A percentile compares a stretch with the other conserved stretches of the same genome.
These are phyloP conservation scores for Pachypsylla venusta DNA, from an alignment of 1,140 invertebrate genomes.

Conservation along the genomic window DNA sequence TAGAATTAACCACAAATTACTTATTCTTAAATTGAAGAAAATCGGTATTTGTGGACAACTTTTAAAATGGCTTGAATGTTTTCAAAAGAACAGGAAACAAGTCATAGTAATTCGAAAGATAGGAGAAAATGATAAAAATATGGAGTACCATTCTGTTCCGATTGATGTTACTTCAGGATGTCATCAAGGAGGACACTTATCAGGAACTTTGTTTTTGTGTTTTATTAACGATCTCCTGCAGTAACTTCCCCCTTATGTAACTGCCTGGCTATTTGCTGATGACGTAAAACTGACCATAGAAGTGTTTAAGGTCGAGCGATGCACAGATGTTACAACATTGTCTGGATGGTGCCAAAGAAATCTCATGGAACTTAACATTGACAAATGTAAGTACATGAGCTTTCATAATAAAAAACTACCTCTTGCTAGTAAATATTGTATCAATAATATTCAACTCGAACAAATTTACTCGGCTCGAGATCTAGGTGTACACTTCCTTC, in stretches of 20 bases:
- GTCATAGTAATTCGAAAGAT: slow-evolving; percentile 17
- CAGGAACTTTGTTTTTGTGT: background rate
- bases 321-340: background rate
- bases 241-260: background rate
- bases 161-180: background rate
- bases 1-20: slow-evolving; percentile 15
- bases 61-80: slow-evolving; percentile 23
- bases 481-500: background rate
- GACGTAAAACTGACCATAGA: background rate
- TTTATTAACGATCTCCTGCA: background rate
- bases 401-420: background rate
- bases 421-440: background rate
- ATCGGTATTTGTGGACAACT: slow-evolving; percentile 16
- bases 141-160: background rate
- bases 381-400: background rate
- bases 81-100: slow-evolving; percentile 22
- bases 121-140: background rate
- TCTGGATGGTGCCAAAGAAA: background rate
- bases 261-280: background rate
- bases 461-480: background rate
- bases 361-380: background rate
- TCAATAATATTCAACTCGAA: background rate
- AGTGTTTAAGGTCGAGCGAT: background rate
- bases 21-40: slow-evolving; percentile 15
- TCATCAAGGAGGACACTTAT: background rate